Percentiles rank a stretch among this genome's conserved stretches.
These are phyloP conservation scores for Hanleya hanleyi DNA, from an alignment of 2,888 invertebrate species.

Conservation along the genomic window DNA sequence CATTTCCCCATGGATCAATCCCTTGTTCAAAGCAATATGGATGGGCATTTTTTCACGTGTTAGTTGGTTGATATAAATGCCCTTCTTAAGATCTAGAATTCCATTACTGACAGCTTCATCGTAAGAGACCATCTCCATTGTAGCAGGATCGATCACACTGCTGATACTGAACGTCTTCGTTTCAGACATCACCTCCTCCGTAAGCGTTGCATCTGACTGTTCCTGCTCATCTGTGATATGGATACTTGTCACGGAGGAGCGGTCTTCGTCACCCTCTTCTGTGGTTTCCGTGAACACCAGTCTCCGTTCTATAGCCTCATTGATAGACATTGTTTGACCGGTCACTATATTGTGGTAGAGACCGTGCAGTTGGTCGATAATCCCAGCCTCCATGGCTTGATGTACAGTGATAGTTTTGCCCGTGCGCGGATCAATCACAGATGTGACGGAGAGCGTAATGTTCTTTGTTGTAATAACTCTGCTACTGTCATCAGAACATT, in stretches of 20 bases:
- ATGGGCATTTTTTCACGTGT: conserved; percentile 85
- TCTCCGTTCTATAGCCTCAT: conserved; percentile 84
- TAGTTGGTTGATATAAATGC: conserved; percentile 80
- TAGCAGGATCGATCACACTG: conserved; percentile 81
- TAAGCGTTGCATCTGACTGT: conserved; percentile 77
- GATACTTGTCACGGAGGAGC: conserved; percentile 78
- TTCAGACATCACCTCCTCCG: conserved; percentile 72
- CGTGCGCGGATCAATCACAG: conserved; percentile 81
- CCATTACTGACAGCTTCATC: conserved; percentile 94
- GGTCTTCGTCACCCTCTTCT: conserved; percentile 77
- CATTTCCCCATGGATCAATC: conserved; percentile 79
- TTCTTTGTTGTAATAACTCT: conserved; percentile 77
- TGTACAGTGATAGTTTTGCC: conserved; percentile 84
- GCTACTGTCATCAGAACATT: conserved; percentile 89
- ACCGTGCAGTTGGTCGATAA: conserved; percentile 90
- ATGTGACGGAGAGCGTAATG: conserved; percentile 66
- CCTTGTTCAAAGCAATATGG: conserved; percentile 85
- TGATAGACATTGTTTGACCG: conserved; percentile 79
- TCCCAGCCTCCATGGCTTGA: conserved; percentile 92
- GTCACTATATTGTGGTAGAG: conserved; percentile 79
- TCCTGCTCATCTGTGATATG: conserved; percentile 74
- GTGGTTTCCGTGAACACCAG: conserved; percentile 80
- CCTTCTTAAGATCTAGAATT: conserved; percentile 84
- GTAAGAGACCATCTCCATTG: conserved; percentile 82
- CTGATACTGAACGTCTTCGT: conserved; percentile 64